phyloP scores from a whole-genome alignment of 2,888 invertebrate species.

The Drosophila peninsularis region DNA sequence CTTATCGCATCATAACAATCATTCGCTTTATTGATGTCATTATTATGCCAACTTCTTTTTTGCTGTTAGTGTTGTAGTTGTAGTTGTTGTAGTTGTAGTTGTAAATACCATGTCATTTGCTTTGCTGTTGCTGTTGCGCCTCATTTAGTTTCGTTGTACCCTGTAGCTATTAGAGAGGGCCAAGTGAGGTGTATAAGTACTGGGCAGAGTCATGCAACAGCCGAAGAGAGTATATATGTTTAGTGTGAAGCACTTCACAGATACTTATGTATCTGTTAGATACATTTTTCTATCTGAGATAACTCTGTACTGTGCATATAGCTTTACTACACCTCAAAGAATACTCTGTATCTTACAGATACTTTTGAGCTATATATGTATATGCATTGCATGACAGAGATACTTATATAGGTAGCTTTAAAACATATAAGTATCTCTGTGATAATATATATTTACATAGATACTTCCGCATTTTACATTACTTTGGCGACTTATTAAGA shows the following conservation, averaged over 20 bases:
- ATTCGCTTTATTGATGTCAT: slow-evolving; percentile 75
- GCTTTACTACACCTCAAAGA: not conserved
- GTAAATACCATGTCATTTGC: slow-evolving; percentile 61
- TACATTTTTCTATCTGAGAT: no score
- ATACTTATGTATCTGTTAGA: no score
- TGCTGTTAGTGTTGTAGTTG: not conserved
- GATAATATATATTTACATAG: no score
- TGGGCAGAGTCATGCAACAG: not conserved
- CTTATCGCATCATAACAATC: slow-evolving; percentile 71
- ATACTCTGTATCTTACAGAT: not conserved
- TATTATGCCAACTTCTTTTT: slow-evolving; percentile 64
- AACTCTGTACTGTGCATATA: no score
- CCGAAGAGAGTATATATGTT: not conserved
- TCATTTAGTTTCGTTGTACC: slow-evolving; percentile 50
- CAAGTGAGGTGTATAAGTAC: not conserved
- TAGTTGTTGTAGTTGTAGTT: slow-evolving; percentile 9
- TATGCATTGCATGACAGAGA: no score
- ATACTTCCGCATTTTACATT: no score
- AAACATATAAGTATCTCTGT: no score
- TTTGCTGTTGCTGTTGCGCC: slow-evolving; percentile 47
- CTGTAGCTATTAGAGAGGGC: not conserved
- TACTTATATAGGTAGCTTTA: no score
- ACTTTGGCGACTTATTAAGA: no score
- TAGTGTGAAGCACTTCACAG: not conserved
- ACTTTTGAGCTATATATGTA: no score